Base-by-base conservation (phyloP, 64 coral and sea anemone genomes). In the Montipora efflorescens region DNA sequence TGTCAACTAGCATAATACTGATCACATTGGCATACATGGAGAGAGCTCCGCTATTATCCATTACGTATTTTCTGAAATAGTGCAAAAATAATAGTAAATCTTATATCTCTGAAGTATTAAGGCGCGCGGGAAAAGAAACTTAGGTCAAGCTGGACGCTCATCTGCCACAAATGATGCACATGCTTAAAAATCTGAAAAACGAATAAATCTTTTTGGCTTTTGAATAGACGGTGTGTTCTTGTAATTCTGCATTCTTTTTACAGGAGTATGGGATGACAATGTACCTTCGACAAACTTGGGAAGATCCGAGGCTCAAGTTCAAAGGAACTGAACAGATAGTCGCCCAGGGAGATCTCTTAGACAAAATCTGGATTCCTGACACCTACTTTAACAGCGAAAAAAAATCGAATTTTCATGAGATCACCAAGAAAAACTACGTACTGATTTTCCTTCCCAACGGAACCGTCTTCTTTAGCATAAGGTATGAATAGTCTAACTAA, bases 291-390 rank as follows among this genome's bases (percentile, higher is more conserved):
- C 94, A 95, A 69, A 87, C 77, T 12, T 95, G 94, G 94, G 66
- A 92, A 23, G 94, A 95, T 70, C 90, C 94, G 14, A 90, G 94
- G 12, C 77, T 95, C 8, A 48, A 48, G 51, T 92, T 76, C 16
- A 83, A 67, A 45, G 75, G 80, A 3, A 48, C 25, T 16, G 67
- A 88, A 19, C 70, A 19, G 5, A 75, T 92, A 66, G 81, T 89
- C 15, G 87, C 91, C 10, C 90, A 92, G n/a, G 83, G 84, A 23
- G 67, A 89, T 84, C 76, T 95, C 57, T 25, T 95, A 1, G 81
- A 92, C 6, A 82, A 92, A n/a, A 91, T 95, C 25, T 95, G 94
- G 94, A 95, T 92, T 51, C 94, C 94, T 67, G 94, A 95, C 16
- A 92, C 94, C 1, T 92, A 87, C 47, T 95, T 95, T 23, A 90